These are phyloP conservation scores for Eristalis arbustorum DNA, from an alignment of 2,888 invertebrate species.

Conservation along the genomic window DNA sequence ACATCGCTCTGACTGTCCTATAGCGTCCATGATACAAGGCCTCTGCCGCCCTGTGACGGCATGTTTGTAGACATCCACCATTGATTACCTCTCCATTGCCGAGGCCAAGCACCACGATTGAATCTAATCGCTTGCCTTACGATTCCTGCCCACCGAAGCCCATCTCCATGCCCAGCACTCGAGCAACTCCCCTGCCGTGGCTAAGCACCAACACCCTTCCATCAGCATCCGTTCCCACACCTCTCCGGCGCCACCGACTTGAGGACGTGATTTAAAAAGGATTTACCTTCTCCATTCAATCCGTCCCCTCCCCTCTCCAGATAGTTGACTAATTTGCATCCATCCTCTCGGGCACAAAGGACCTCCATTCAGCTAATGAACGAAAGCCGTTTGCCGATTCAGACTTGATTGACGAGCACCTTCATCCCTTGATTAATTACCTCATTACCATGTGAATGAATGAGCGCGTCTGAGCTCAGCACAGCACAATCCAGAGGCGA, in stretches of 20 bases:
- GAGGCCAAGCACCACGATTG: no score
- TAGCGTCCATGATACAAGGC: no score
- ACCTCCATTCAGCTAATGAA: background rate
- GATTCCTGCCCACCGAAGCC: no score
- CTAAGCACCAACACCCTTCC: no score
- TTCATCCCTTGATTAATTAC: slow-evolving; percentile 63
- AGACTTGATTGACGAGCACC: slow-evolving; percentile 51
- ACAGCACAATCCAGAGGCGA: slow-evolving; percentile 3
- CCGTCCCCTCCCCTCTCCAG: background rate
- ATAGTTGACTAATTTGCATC: background rate
- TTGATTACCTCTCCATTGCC: no score
- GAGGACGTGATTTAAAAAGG: background rate
- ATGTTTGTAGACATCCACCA: no score
- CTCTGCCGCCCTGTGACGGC: no score
- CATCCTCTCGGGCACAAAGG: background rate
- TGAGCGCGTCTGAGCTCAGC: background rate
- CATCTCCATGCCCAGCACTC: background rate
- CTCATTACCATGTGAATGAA: slow-evolving; percentile 63
- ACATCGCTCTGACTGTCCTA: no score
- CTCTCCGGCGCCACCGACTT: background rate
- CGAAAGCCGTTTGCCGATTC: slow-evolving; percentile 10
- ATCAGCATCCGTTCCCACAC: background rate
- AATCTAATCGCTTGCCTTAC: no score
- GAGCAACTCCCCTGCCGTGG: background rate
- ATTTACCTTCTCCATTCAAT: background rate